Evolutionary conservation across 2,113 vertebrate species (phyloP).

Genomic region (Sebastes fasciatus): DNA sequence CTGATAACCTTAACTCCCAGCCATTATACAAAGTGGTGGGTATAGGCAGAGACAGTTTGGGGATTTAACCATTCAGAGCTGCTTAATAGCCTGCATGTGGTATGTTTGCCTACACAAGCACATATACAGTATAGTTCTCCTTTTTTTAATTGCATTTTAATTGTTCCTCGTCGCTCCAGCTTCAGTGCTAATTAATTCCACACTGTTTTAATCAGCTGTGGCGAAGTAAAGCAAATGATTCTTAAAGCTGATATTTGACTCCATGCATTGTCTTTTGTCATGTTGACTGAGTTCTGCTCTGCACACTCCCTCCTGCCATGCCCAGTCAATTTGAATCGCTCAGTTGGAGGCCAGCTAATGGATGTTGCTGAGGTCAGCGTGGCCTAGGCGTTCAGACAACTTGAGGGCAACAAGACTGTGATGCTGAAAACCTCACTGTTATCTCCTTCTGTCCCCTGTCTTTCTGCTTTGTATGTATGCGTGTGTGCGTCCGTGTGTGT

Average conservation of each 20-base stretch:
- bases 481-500: constrained; percentile 1
- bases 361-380: constrained; percentile 41
- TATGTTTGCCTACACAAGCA: constrained; percentile 37
- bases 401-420: constrained; percentile 35
- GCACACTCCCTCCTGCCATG: constrained; percentile 42
- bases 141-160: constrained; percentile 49
- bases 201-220: constrained; percentile 20
- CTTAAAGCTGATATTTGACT: constrained; percentile 50
- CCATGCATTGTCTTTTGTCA: constrained; percentile 31
- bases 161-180: constrained; percentile 33
- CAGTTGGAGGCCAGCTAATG: constrained; percentile 56
- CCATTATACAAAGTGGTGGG: constrained; percentile 36
- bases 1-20: constrained; percentile 76
- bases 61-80: constrained; percentile 22
- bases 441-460: constrained; percentile 50
- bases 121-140: background rate
- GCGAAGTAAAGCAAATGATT: constrained; percentile 14
- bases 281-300: constrained; percentile 40
- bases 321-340: constrained; percentile 56
- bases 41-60: constrained; percentile 12
- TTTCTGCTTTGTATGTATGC: constrained; percentile 34
- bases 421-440: constrained; percentile 68
- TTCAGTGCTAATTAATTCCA: constrained; percentile 40
- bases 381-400: constrained; percentile 36
- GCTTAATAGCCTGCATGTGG: constrained; percentile 17